Evolutionary conservation across 2,113 vertebrate species (phyloP).

Genomic region (Pelodiscus sinensis): DNA sequence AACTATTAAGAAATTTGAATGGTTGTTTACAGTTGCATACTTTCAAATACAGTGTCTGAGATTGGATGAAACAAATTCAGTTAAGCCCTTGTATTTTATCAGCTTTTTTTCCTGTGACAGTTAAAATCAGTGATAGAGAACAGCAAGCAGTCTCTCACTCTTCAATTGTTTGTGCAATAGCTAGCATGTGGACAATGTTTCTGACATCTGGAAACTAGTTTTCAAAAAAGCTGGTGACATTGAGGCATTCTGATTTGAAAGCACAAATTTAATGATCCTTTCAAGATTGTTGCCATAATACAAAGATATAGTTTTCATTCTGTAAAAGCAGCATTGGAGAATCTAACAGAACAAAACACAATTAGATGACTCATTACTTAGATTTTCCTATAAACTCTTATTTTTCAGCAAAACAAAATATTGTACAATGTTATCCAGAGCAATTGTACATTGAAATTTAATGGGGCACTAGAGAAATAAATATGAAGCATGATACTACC

Average conservation of each 20-base stretch:
- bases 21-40: not conserved
- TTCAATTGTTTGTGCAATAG: constrained; percentile 60
- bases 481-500: not conserved
- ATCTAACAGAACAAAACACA: not conserved
- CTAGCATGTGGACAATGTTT: constrained; percentile 43
- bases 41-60: constrained; percentile 29
- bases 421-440: constrained; percentile 23
- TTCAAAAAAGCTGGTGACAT: constrained; percentile 58
- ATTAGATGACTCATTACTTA: constrained; percentile 31
- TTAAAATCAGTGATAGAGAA: constrained; percentile 55
- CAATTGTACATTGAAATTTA: not conserved
- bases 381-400: constrained; percentile 49
- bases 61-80: not conserved
- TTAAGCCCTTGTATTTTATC: constrained; percentile 14
- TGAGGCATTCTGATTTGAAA: constrained; percentile 64
- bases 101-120: constrained; percentile 49
- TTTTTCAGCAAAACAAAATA: constrained; percentile 52
- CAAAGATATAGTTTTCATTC: constrained; percentile 39
- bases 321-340: not conserved
- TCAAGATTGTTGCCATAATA: constrained; percentile 37
- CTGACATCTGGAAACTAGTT: constrained; percentile 68
- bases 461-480: constrained; percentile 13
- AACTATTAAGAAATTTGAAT: not conserved
- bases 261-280: constrained; percentile 61
- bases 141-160: constrained; percentile 48